phyloP scores from a whole-genome alignment of 1,140 invertebrate species.

The Orchestia grillus region DNA sequence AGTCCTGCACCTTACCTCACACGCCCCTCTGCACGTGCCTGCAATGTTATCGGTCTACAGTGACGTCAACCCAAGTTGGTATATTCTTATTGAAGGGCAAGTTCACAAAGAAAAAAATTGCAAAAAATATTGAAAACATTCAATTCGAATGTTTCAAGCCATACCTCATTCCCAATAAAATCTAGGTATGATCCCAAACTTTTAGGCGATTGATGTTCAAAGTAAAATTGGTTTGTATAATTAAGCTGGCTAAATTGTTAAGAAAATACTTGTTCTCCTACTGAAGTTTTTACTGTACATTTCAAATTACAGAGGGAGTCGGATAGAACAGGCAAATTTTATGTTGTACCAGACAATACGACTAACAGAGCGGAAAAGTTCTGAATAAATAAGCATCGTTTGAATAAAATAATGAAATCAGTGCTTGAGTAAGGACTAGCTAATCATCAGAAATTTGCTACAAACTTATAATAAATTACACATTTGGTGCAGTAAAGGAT shows the following conservation, averaged over 20 bases:
- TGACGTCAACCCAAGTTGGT: not conserved
- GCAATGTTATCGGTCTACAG: not conserved
- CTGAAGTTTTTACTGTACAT: not conserved
- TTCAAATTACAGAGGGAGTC: not conserved
- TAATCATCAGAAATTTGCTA: not conserved
- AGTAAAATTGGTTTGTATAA: no score
- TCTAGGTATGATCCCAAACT: no score
- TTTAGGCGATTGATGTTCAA: no score
- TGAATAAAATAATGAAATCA: not conserved
- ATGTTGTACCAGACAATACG: not conserved
- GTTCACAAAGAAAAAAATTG: no score
- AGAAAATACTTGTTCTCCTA: no score
- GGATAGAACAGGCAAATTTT: not conserved
- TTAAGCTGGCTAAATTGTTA: no score
- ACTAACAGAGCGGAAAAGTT: not conserved
- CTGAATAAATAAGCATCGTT: not conserved
- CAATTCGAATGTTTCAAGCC: no score
- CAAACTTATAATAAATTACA: not conserved
- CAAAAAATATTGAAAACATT: no score
- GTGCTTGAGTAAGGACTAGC: not conserved
- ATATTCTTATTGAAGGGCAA: no score
- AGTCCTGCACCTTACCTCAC: not conserved
- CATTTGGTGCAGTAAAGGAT: not conserved
- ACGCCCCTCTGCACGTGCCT: not conserved
- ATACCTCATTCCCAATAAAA: no score